Evolutionary conservation across 1,140 invertebrate genomes (phyloP).

Genomic region (Wasmannia auropunctata): DNA sequence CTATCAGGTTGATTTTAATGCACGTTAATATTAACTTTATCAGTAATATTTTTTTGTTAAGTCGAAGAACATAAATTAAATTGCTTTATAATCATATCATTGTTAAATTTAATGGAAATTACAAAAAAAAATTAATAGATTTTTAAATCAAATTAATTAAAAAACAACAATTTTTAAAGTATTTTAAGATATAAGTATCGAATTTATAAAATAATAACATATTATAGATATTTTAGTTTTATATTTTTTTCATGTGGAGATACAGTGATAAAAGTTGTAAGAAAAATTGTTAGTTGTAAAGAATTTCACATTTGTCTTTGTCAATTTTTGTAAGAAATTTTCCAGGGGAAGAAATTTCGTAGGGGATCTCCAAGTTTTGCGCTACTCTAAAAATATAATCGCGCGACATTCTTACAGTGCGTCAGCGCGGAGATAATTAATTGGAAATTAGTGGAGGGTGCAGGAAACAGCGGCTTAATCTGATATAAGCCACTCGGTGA

Average conservation of each 20-base stretch:
- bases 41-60: conserved; percentile 20
- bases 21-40: not conserved
- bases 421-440: conserved; percentile 70
- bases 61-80: not conserved
- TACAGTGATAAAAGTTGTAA: not conserved
- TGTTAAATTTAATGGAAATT: not conserved
- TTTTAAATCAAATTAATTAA: not conserved
- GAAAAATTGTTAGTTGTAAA: conserved; percentile 2
- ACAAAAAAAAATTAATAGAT: not conserved
- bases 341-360: not conserved
- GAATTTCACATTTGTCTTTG: conserved; percentile 8
- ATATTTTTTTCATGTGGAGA: not conserved
- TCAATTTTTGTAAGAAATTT: conserved; percentile 7
- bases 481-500: conserved; percentile 68
- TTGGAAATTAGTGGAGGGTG: conserved; percentile 71
- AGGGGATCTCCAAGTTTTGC: not conserved
- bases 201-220: conserved; percentile 1
- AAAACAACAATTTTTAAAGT: not conserved
- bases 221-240: not conserved
- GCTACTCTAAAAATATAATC: conserved; percentile 61
- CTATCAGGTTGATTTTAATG: not conserved
- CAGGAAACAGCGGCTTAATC: conserved; percentile 67
- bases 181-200: not conserved
- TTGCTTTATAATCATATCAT: not conserved
- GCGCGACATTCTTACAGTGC: conserved; percentile 68